Evolutionary conservation across 2,888 invertebrate genomes (phyloP), one percentile per base, ranked within the genome.

Genomic region (Acanthoscelides obtectus): DNA sequence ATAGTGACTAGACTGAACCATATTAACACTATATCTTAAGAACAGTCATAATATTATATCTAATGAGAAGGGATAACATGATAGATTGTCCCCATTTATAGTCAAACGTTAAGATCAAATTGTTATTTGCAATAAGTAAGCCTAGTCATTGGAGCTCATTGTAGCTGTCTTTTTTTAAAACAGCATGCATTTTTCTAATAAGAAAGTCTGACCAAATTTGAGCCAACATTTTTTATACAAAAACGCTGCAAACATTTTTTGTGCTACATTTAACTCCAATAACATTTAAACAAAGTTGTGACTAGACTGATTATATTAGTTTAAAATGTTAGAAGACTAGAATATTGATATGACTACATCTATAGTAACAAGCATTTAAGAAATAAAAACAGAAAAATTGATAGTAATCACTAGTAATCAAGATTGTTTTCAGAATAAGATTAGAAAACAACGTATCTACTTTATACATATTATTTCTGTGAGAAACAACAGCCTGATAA

Each of bases 31-130:
- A 77, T 76, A 73, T 73, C 77, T 75, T 77, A 78, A 79, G 77
- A 81, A 83, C 83, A 83, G 80, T 81, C 80, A 82, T 75, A 45
- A 21, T 64, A 69, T 64, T 64, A n/a, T 64, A 45, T n/a, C n/a
- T 80, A 79, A 80, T 77, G 81, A 79, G 82, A 83, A 83, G 80
- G 82, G 83, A 82, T 83, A 83, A 83, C 81, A 82, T 45, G 45
- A 82, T 77, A 83, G 85, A 85, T 85, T 85, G 85, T 85, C 85
- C 84, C 84, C 81, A 83, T 80, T 45, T 85, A 85, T 85, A 84
- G 85, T 85, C 85, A 83, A 83, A 84, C 78, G 82, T 83, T 82
- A 76, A 81, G 79, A 81, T 81, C 77, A 76, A 77, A 80, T 80
- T 79, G 78, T 78, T 65, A 79, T 80, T 82, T 78, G 78, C 77